These are phyloP conservation scores for Leucoraja erinaceus DNA, from an alignment of 2,113 vertebrate genomes.

Conservation along the genomic window DNA sequence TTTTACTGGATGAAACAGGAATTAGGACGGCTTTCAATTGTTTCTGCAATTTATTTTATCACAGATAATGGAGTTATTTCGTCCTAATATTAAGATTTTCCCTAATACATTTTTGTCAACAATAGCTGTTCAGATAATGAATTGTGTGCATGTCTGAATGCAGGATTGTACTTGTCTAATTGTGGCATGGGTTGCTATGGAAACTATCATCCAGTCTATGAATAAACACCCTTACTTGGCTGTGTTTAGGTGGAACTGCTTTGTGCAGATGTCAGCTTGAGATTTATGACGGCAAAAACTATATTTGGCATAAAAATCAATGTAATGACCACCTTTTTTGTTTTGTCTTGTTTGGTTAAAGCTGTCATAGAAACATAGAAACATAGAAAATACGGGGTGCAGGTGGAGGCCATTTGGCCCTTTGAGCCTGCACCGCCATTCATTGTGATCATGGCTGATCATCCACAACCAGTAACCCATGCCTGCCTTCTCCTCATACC, in stretches of 20 bases:
- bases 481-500: too few relatives aligned
- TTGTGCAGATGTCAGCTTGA: conserved; percentile 83
- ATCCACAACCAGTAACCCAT: too few relatives aligned
- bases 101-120: conserved; percentile 64
- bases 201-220: conserved; percentile 83
- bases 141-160: conserved; percentile 76
- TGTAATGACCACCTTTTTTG: conserved; percentile 67
- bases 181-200: conserved; percentile 89
- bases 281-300: conserved; percentile 89
- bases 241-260: conserved; percentile 78
- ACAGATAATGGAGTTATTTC: conserved; percentile 62
- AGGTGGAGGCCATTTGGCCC: too few relatives aligned
- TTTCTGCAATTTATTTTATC: conserved; percentile 59
- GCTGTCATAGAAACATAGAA: conserved; percentile 50
- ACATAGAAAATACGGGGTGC: too few relatives aligned
- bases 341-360: conserved; percentile 72
- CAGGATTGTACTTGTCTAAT: conserved; percentile 89
- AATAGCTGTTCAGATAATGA: conserved; percentile 79
- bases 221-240: conserved; percentile 83
- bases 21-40: conserved; percentile 61
- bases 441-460: too few relatives aligned
- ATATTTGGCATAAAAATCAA: conserved; percentile 84
- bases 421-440: too few relatives aligned
- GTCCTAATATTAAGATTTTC: conserved; percentile 64
- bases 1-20: conserved; percentile 50